These are phyloP conservation scores for Ptyas mucosa DNA, from an alignment of 2,113 vertebrate species.

Conservation along the genomic window DNA sequence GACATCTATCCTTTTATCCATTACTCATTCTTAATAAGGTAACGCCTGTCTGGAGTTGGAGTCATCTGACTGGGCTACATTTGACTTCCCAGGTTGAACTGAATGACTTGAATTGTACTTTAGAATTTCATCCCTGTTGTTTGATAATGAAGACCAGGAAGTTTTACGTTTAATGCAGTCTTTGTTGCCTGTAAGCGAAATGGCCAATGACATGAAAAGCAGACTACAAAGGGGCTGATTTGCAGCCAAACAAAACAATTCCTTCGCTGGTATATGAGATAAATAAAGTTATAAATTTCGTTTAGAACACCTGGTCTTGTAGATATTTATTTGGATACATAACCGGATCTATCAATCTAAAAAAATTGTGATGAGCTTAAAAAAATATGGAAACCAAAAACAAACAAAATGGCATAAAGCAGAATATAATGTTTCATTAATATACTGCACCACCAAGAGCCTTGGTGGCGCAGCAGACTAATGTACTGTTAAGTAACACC, in stretches of 20 bases:
- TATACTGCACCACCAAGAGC: too few relatives aligned
- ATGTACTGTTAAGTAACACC: too few relatives aligned
- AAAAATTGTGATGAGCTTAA: neutral
- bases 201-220: neutral
- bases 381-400: neutral
- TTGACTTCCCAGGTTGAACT: neutral
- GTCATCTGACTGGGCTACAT: conserved; percentile 9
- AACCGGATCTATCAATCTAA: neutral
- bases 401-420: neutral
- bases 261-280: neutral
- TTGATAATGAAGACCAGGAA: neutral
- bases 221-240: neutral
- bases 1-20: neutral
- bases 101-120: neutral
- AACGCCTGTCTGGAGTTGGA: neutral
- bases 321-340: neutral
- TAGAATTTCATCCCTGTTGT: neutral
- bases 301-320: neutral
- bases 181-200: neutral
- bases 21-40: conserved; percentile 2
- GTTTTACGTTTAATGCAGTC: neutral
- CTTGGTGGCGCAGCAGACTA: too few relatives aligned
- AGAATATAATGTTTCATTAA: neutral
- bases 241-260: neutral
- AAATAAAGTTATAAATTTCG: neutral